Evolutionary conservation across 2,797 vertebrate genomes (phyloP), one percentile per base, ranked within the genome.

Genomic region (Alca torda): DNA sequence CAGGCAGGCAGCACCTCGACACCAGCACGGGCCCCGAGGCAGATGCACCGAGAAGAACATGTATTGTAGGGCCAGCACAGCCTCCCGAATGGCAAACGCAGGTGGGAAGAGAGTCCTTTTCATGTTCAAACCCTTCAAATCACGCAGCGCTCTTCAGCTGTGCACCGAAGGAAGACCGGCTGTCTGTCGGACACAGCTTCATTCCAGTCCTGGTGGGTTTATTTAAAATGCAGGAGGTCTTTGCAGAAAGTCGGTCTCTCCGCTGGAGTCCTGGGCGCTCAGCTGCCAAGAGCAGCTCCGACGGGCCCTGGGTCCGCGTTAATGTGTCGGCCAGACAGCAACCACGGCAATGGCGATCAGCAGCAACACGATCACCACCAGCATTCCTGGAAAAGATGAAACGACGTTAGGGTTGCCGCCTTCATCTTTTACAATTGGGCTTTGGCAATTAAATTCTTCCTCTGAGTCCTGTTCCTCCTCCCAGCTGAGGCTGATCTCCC

Each of bases 281-380:
- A 6, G 25, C 69, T 39, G 18, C 1, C 3, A 68, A 84, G 86
- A 46, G 86, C 92, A n/a, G 54, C 23, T 80, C 54, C 3, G 8
- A 14, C 0, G 9, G 72, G 57, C 37, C 65, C 74, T 8, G 20
- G 25, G 4, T 63, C 45, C 57, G 72, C 20, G 10, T 98, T 97
- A 97, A 5, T 97, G 98, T 24, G 98, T 97, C 0, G 99, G 99
- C 99, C 99, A 99, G 80, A 98, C 98, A 1, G 98, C 99, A 2
- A 99, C 96, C 59, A 99, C 98, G 6, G 99, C 95, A 56, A 99
- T 99, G 45, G 99, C 99, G 60, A 99, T 98, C 7, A 99, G 98
- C 82, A 99, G 98, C 96, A 99, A 93, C 33, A 99, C 98, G 26
- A 99, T 99, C 96, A 99, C 98, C 98, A 99, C 98, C 98, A 99